Percentiles rank a stretch among this genome's conserved stretches.
Conservation (phyloP, 2,888 invertebrate species). For the Pinctada fucata region DNA sequence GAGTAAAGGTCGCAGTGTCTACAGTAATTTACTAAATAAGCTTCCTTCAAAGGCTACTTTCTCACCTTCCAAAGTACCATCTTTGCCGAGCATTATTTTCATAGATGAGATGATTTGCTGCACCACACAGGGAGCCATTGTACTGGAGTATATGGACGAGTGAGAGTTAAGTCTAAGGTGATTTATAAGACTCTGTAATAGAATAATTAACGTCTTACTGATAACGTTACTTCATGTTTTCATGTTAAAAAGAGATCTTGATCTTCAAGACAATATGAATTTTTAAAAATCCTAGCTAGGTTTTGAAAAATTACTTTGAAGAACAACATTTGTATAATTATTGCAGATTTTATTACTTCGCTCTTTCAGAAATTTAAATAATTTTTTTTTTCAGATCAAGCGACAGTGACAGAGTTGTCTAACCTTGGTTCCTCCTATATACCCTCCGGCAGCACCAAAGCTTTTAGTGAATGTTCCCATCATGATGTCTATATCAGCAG, state of each 20-base stretch:
- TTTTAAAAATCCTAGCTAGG: too few species aligned
- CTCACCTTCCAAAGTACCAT: conserved; percentile 84
- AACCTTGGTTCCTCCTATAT: conserved; percentile 93
- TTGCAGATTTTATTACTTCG: too few species aligned
- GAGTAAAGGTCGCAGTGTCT: too few species aligned
- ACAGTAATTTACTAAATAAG: too few species aligned
- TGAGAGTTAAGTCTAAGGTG: conserved; percentile 88
- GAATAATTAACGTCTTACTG: background rate
- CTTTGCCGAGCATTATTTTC: conserved; percentile 90
- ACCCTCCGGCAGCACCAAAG: conserved; percentile 97
- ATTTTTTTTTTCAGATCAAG: background rate
- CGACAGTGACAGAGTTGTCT: conserved; percentile 11
- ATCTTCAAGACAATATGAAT: too few species aligned
- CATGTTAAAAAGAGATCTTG: too few species aligned
- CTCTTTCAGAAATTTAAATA: background rate
- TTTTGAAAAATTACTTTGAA: too few species aligned
- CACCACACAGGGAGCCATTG: conserved; percentile 92
- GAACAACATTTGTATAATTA: too few species aligned
- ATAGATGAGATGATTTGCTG: conserved; percentile 93
- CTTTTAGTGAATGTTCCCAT: conserved; percentile 99
- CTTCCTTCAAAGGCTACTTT: too few species aligned
- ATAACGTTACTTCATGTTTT: too few species aligned
- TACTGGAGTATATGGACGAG: conserved; percentile 89
- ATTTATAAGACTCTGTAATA: conserved; percentile 83
- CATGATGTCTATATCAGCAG: conserved; percentile 89